Evolutionary conservation across 2,113 vertebrate species (phyloP).

Genomic region (Ptyas mucosa): DNA sequence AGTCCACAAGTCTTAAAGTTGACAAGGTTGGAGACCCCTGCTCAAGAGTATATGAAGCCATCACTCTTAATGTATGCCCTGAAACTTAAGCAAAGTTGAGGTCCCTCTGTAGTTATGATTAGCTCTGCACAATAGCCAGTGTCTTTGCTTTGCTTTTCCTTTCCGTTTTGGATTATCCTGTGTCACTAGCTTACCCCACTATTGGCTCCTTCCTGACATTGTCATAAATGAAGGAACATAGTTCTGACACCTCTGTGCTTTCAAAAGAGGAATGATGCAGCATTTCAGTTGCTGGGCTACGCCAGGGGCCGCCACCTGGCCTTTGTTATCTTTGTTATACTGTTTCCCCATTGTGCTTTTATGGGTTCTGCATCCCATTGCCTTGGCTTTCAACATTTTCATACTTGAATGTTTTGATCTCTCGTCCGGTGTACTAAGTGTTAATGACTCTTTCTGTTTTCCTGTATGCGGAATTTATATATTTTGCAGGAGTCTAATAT

Average conservation of each 20-base stretch:
- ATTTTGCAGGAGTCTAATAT: constrained; percentile 35
- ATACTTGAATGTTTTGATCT: constrained; percentile 43
- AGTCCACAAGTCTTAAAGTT: too few species aligned
- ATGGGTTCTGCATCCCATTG: constrained; percentile 49
- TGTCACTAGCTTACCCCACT: background rate
- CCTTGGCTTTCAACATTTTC: constrained; percentile 65
- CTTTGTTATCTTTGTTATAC: constrained; percentile 17
- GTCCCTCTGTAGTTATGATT: too few species aligned
- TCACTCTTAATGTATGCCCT: background rate
- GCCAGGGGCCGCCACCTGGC: constrained; percentile 31
- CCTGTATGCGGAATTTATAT: background rate
- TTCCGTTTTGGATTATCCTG: constrained; percentile 8
- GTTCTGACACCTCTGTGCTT: constrained; percentile 46
- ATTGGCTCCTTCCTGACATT: background rate
- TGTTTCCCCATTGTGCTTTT: constrained; percentile 63
- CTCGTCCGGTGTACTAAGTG: constrained; percentile 50
- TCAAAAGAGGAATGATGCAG: constrained; percentile 67
- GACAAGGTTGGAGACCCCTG: too few species aligned
- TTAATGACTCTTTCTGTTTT: constrained; percentile 14
- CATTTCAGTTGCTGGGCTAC: constrained; percentile 64
- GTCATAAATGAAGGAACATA: constrained; percentile 42
- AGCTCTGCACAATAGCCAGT: background rate
- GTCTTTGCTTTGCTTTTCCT: constrained; percentile 41
- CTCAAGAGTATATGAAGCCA: background rate
- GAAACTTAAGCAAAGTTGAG: background rate